These are phyloP conservation scores for Sitta europaea DNA, from an alignment of 2,113 vertebrate genomes.

Conservation along the genomic window DNA sequence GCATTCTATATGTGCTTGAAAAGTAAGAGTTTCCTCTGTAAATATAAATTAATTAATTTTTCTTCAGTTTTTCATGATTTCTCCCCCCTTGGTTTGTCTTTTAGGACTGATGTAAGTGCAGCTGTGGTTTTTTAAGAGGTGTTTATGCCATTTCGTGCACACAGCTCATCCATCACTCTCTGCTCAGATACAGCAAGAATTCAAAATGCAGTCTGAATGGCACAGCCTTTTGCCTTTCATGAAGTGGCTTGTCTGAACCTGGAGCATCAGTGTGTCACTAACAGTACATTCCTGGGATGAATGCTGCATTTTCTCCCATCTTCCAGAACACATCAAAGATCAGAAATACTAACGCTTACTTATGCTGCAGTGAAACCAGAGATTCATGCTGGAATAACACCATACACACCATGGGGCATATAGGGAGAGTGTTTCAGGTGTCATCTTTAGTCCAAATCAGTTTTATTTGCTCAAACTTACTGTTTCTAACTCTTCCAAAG, in stretches of 20 bases:
- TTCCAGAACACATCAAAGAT: background rate
- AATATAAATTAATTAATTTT: constrained; percentile 20
- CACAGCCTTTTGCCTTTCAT: background rate
- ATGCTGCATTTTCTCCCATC: background rate
- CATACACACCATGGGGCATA: background rate
- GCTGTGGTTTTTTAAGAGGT: constrained; percentile 66
- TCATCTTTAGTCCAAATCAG: background rate
- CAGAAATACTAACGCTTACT: background rate
- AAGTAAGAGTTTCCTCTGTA: constrained; percentile 56
- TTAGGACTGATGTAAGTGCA: constrained; percentile 52
- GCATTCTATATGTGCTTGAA: background rate
- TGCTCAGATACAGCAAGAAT: constrained; percentile 52
- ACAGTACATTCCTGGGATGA: background rate
- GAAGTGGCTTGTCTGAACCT: background rate
- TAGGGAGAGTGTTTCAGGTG: background rate
- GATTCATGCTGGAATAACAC: background rate
- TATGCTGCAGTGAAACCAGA: background rate
- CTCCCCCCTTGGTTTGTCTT: constrained; percentile 34
- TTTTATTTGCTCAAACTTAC: background rate
- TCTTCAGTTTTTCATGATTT: constrained; percentile 32
- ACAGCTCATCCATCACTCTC: constrained; percentile 61
- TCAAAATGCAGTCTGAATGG: constrained; percentile 27
- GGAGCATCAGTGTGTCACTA: background rate
- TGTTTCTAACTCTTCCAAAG: background rate
- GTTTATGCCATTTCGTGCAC: constrained; percentile 51